Evolutionary conservation across 1,140 invertebrate genomes (phyloP), one percentile per base, ranked within the genome.

Genomic region (Condylostylus longicornis): DNA sequence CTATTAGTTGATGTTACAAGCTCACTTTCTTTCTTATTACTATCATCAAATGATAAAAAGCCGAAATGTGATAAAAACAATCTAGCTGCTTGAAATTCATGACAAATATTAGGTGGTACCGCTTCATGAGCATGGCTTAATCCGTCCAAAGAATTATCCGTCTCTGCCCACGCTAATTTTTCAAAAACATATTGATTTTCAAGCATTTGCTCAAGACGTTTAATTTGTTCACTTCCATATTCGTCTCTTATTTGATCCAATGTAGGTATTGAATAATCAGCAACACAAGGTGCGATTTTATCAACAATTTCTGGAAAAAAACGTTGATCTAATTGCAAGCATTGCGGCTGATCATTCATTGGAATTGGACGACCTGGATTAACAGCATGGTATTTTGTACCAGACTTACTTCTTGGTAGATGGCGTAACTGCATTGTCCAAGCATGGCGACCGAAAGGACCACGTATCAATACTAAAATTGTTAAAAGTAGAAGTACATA

Each of bases 1-100:
- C 55, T 41, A n/a, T 75, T 72, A 1, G 74, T 70, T 3, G 68
- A 58, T 1, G 47, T 38, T 9, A 43, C 47, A 18, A 55, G 25
- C 5, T 50, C 35, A 20, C 56, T 54, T 0, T 48, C 40, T 0
- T 53, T 49, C 30, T 47, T 54, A 30, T 68, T 58, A 2, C 62
- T 62, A 60, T 73, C 65, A 38, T 87, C 82, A 12, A 87, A 70
- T 44, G 81, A 80, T 1, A 95, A 65, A 49, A 93, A 84, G 5
- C 90, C 90, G 62, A 96, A 90, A 61, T 97, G 88, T 12, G 88
- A 90, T 2, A 97, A 64, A 58, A 97, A 91, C 0, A 97, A 60
- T 40, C 93, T 68, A 2, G 91, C 86, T 0, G 91, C 93, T 67
- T 95, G 87, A 60, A 93, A 94, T 52, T 94, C 86, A 36, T 89